Percentiles rank a stretch among this genome's conserved stretches.
Evolutionary conservation across 53 echinoderm and acorn worm genomes (phyloP).

Genomic region (Stichopus horrens): DNA sequence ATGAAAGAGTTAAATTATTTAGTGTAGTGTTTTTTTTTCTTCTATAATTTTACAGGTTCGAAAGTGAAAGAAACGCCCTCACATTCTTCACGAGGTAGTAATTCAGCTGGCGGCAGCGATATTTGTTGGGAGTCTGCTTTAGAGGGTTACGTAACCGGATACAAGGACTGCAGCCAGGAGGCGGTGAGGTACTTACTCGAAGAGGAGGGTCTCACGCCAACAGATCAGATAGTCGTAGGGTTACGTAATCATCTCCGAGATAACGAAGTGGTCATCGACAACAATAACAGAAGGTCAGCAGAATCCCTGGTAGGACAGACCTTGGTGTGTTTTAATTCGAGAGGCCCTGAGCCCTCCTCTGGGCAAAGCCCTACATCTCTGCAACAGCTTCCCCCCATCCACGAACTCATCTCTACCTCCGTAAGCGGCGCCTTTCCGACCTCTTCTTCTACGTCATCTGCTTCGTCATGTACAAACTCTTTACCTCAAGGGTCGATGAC

Average conservation of each 20-base stretch:
- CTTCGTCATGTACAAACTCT: conserved; percentile 51
- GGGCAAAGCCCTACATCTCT: conserved; percentile 43
- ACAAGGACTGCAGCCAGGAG: conserved; percentile 93
- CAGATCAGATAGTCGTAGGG: conserved; percentile 83
- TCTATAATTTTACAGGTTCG: conserved; percentile 18
- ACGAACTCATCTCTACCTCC: conserved; percentile 47
- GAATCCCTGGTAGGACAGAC: conserved; percentile 41
- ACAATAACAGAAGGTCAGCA: conserved; percentile 35
- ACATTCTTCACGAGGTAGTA: conserved; percentile 34
- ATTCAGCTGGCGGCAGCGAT: conserved; percentile 7
- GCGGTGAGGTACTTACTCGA: conserved; percentile 89
- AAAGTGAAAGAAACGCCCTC: conserved; percentile 35
- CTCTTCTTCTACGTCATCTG: conserved; percentile 43
- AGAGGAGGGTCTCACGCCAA: conserved; percentile 84
- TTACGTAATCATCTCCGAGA: conserved; percentile 75
- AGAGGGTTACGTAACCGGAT: conserved; percentile 72
- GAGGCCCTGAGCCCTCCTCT: conserved; percentile 20
- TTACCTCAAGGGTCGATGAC: conserved; percentile 65
- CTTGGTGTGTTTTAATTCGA: conserved; percentile 41
- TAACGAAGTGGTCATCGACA: conserved; percentile 36
- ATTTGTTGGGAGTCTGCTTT: conserved; percentile 43
- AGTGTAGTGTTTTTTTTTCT: neutral
- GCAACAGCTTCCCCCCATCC: conserved; percentile 49
- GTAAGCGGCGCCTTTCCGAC: conserved; percentile 35
- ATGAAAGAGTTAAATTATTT: neutral